These are phyloP conservation scores for Drosophila cyrtoloma DNA, from an alignment of 2,888 invertebrate genomes.

Conservation along the genomic window DNA sequence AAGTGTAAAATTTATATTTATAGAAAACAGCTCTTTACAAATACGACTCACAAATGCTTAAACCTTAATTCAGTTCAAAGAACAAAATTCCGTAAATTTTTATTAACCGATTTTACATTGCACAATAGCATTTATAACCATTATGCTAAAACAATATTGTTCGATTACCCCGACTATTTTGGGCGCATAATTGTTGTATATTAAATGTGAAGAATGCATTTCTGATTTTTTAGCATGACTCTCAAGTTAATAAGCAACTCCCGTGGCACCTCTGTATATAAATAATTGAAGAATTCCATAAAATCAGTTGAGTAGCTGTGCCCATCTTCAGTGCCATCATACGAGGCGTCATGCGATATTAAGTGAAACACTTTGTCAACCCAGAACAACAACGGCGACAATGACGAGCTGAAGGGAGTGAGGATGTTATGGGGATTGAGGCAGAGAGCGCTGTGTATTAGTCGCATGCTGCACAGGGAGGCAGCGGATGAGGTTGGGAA, in stretches of 20 bases:
- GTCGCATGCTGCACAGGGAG: slow-evolving; percentile 6
- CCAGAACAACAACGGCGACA: slow-evolving; percentile 39
- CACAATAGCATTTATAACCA: not conserved
- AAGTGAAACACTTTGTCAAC: slow-evolving; percentile 83
- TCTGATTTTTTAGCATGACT: slow-evolving; percentile 10
- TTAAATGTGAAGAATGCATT: not conserved
- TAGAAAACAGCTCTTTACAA: not conserved
- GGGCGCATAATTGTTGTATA: not conserved
- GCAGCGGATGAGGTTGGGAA: not conserved
- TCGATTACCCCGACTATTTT: not conserved
- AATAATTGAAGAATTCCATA: slow-evolving; percentile 40
- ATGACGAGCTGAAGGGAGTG: slow-evolving; percentile 17
- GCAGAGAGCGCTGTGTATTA: not conserved
- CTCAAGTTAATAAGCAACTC: slow-evolving; percentile 40
- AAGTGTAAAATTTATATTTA: not conserved
- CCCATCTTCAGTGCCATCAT: slow-evolving; percentile 60
- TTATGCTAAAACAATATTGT: not conserved
- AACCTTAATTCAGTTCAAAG: not conserved
- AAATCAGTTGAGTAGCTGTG: slow-evolving; percentile 60
- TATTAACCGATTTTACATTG: not conserved
- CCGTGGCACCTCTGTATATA: slow-evolving; percentile 36
- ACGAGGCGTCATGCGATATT: slow-evolving; percentile 81
- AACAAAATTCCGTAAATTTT: not conserved
- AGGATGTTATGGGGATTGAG: not conserved
- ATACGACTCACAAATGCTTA: not conserved